phyloP scores from a whole-genome alignment of 1,140 invertebrate genomes.

The Metaphire vulgaris region DNA sequence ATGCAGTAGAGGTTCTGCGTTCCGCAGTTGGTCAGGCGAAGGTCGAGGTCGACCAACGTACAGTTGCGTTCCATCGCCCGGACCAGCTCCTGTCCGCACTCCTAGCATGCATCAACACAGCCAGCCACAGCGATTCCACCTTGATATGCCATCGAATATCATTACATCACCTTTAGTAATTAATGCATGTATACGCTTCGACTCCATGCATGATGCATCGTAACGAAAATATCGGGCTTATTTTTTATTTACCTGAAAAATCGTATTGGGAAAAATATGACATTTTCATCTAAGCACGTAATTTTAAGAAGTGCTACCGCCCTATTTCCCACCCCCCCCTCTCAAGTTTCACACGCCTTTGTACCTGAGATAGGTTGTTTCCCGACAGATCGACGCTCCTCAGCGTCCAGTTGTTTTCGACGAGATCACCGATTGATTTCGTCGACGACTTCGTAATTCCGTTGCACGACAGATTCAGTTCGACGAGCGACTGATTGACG shows the following conservation, averaged over 20 bases:
- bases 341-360: background rate
- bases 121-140: no score
- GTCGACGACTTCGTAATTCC: background rate
- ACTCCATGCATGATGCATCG: no score
- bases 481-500: background rate
- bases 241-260: no score
- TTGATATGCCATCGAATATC: no score
- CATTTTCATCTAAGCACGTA: no score
- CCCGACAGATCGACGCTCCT: background rate
- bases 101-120: background rate
- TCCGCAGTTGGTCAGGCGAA: background rate
- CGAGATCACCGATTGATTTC: background rate
- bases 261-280: no score
- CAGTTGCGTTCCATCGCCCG: background rate
- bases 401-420: background rate
- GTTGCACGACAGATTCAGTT: background rate
- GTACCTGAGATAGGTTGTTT: background rate
- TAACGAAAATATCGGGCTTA: no score
- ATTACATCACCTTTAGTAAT: no score
- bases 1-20: background rate
- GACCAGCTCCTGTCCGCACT: background rate
- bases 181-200: no score
- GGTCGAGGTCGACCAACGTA: background rate
- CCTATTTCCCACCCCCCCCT: no score
- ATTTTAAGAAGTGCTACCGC: no score